Evolutionary conservation across 2,113 vertebrate species (phyloP), one percentile per base, ranked within the genome.

Genomic region (Silurus glanis): DNA sequence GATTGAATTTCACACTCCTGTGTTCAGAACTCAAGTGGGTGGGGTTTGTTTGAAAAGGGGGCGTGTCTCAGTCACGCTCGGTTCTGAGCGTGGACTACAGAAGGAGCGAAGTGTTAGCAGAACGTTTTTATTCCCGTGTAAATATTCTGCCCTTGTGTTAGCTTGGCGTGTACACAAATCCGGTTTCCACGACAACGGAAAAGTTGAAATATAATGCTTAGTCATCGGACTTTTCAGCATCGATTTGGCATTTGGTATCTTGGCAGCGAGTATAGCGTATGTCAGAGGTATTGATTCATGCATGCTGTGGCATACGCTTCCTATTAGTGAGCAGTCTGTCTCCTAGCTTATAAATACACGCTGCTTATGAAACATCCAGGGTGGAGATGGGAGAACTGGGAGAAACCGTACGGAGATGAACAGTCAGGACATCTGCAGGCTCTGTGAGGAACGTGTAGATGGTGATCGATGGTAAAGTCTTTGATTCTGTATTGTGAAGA

Each of bases 181-280:
- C 3, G 28, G 78, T 80, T 37, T 45, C 78, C 56, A 1, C 45
- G 56, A 80, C 78, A 80, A 80, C 62, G 56, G 14, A 69, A 58
- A 83, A 58, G 49, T 72, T 59, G 1, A 74, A 75, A 75, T 28
- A 75, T 25, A n/a, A 51, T 28, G 83, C 23, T n/a, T 62, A 16
- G n/a, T 55, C 51, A 64, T 66, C 59, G 53, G 83, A 78, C 58
- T 25, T 66, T 66, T 85, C 25, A 47, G 1, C 19, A 71, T 51
- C 1, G 74, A 85, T 85, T 64, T 85, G 84, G 53, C 83, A 79
- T 85, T 85, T 85, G 45, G 16, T 75, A 13, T 64, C 83, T 79
- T 78, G 84, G 47, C 47, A 67, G 61, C 59, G 28, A 74, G 21
- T 16, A 12, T 55, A 37, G 37, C 37, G 37, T 37, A 47, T 67